Evolutionary conservation across 1,140 invertebrate species (phyloP).

Genomic region (Anoplolepis gracilipes): DNA sequence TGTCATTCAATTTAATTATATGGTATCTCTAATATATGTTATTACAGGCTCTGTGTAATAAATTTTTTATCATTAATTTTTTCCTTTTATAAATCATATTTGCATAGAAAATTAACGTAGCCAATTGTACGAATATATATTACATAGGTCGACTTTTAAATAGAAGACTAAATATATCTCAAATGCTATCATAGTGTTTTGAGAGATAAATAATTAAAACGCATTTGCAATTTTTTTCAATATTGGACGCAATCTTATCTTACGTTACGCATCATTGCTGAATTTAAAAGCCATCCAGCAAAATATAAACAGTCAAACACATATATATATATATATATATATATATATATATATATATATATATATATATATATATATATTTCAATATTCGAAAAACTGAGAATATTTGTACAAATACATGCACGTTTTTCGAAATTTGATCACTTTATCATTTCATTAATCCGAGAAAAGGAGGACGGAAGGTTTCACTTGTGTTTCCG

Average conservation of each 20-base stretch:
- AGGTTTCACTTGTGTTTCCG: no score
- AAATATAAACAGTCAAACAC: neutral
- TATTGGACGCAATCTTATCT: constrained; percentile 5
- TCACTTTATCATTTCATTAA: no score
- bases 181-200: no score
- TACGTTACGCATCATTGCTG: neutral
- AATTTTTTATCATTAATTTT: neutral
- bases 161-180: no score
- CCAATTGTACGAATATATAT: neutral
- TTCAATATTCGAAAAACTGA: neutral
- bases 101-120: neutral
- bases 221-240: constrained; percentile 1
- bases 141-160: no score
- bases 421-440: no score
- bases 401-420: no score
- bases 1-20: neutral
- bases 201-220: neutral
- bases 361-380: no score
- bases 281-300: neutral
- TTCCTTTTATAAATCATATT: neutral
- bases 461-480: no score
- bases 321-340: no score
- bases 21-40: neutral
- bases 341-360: no score
- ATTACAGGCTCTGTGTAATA: neutral